Base-by-base conservation (phyloP, 2,888 invertebrate genomes). In the Pammene fasciana region DNA sequence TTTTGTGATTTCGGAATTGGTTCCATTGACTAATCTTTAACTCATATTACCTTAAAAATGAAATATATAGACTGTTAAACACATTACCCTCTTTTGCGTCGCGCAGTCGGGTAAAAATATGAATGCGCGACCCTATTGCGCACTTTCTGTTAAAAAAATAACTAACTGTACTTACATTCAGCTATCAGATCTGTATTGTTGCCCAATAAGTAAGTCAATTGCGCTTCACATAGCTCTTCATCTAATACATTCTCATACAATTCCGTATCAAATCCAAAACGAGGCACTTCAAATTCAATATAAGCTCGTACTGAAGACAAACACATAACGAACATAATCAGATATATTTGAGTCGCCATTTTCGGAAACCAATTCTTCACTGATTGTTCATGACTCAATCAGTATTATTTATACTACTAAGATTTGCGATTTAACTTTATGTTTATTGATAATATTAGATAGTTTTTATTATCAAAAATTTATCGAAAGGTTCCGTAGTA, bases 181-280 rank as follows among this genome's bases (percentile, higher is more conserved):
- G 56, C 65, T 18, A 26, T 48, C 14, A 65, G 10, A 36, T 56
- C 36, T 16, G 65, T 54, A n/a, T 10, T 46, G 46, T 65, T 56
- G n/a, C 10, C 36, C 8, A 46, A 8, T 14, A 65, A 46, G 26
- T 56, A 18, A 56, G 38, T 65, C n/a, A 65, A 46, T 54, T 65
- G 65, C n/a, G 14, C 65, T 48, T 45, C 45, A 65, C 65, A 65
- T 55, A 65, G 38, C 18, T 48, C 56, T 46, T 34, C 34, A 14
- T 65, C 65, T 45, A 65, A 43, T 11, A 45, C 55, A 46, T 46
- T 55, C 1, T 65, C 45, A 14, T 65, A 65, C 45, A 65, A 36
- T 5, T 55, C 36, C 0, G 16, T 34, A 26, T 65, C 55, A 46
- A 65, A 55, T 4, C 13, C 65, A 11, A 55, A 14, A 7, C 55